Percentiles rank a stretch among this genome's conserved stretches.
Conservation (phyloP, 2,113 vertebrate species). For the Chamaetylas fuelleborni region DNA sequence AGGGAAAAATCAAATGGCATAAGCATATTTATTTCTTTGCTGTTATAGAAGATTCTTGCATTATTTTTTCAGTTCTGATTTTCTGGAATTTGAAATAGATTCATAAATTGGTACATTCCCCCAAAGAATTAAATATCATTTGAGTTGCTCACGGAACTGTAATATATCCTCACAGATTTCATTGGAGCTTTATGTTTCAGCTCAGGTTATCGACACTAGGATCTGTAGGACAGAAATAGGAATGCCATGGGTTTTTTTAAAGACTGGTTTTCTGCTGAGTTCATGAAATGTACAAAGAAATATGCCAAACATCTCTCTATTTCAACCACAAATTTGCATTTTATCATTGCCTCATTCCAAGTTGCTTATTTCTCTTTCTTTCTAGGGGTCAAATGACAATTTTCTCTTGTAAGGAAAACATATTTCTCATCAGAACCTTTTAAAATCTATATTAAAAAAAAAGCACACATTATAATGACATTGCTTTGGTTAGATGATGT, state of each 20-base stretch:
- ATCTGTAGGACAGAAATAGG: background rate
- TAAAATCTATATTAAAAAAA: background rate
- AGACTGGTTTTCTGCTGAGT: background rate
- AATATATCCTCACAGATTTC: background rate
- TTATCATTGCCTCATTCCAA: background rate
- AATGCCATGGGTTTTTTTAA: background rate
- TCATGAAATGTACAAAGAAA: background rate
- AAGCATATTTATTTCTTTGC: background rate
- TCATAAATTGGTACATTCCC: background rate
- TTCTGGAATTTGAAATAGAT: background rate
- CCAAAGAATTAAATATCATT: background rate
- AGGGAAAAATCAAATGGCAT: background rate
- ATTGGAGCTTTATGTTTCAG: background rate
- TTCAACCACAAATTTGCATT: slow-evolving; percentile 30
- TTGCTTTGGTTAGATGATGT: background rate
- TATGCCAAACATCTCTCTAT: background rate
- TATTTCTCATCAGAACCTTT: background rate
- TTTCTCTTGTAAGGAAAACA: background rate
- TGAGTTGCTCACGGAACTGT: background rate
- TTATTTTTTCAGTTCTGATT: background rate
- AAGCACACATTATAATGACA: background rate
- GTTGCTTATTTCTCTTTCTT: background rate
- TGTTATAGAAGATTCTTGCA: background rate
- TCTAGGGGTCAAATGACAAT: background rate
- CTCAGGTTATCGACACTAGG: background rate